These are phyloP conservation scores for Tribolium freemani DNA, from an alignment of 2,888 invertebrate genomes.

Conservation along the genomic window DNA sequence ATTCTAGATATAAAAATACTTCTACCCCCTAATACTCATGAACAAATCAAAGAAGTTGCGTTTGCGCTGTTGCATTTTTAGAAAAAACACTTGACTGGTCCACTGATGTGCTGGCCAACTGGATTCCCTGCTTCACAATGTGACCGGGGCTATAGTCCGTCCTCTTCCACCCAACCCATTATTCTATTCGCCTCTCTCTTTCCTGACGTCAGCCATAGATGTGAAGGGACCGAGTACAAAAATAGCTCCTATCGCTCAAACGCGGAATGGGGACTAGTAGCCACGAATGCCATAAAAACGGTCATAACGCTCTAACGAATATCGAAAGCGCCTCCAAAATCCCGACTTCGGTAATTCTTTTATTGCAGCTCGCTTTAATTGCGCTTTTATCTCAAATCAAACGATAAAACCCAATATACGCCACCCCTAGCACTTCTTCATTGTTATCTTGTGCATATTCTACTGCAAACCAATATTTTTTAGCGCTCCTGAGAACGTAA, in stretches of 20 bases:
- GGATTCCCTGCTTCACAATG: constrained; percentile 60
- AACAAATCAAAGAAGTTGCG: constrained; percentile 63
- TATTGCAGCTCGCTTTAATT: neutral
- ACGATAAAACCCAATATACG: neutral
- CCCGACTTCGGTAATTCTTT: neutral
- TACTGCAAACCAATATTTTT: no score
- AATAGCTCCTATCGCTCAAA: constrained; percentile 64
- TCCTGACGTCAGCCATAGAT: constrained; percentile 63
- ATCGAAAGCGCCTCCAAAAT: neutral
- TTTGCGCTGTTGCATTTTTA: constrained; percentile 54
- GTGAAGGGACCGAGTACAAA: constrained; percentile 63
- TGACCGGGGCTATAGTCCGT: constrained; percentile 58
- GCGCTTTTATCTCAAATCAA: neutral
- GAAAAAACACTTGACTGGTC: constrained; percentile 49
- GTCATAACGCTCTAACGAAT: neutral
- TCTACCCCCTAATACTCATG: constrained; percentile 46
- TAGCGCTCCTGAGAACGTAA: no score
- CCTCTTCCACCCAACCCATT: constrained; percentile 50
- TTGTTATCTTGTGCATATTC: neutral
- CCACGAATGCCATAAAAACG: neutral
- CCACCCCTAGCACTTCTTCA: neutral
- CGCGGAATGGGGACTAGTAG: constrained; percentile 57
- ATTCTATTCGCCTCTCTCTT: constrained; percentile 53
- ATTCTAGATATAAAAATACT: constrained; percentile 45
- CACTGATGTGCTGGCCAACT: constrained; percentile 53